Evolutionary conservation across 2,797 vertebrate genomes (phyloP), one percentile per base, ranked within the genome.

Genomic region (Cheirogaleus major): DNA sequence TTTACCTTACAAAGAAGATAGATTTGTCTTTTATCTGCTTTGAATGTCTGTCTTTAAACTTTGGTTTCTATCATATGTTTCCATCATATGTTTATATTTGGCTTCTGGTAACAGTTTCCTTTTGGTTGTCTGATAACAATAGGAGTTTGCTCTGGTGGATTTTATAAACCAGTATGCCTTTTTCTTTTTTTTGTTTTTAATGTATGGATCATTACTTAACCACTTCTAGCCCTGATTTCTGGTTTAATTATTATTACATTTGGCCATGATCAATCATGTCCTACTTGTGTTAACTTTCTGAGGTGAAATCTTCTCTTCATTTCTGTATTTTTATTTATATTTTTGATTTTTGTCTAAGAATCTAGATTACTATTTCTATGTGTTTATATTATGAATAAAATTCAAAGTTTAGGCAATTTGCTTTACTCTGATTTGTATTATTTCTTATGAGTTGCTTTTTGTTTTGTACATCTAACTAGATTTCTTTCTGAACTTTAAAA

Each of bases 1-100:
- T 52, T 73, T 90, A 43, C 50, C 30, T 48, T 86, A 92, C 45
- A 91, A 80, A 81, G 23, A 93, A 55, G 35, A 63, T 20, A 92
- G 27, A 55, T 89, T 73, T 70, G 50, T 67, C 50, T 65, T 86
- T 41, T n/a, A 65, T 91, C 25, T 95, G 38, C 52, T 76, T 90
- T 79, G 20, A 38, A 25, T 76, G 5, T 93, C 61, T 88, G 4
- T 93, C 61, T 88, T 84, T 67, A 91, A 76, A 41, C 38, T 79
- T 81, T 38, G 7, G 52, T 50, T 81, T 67, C 78, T 87, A 32
- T 38, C 38, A 38, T 38, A 38, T 61, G 32, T n/a, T 73, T 92
- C 41, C 32, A n/a, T 43, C 81, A 35, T 45, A 35, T 89, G 55
- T 95, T 84, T 91, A 18, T 83, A 59, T 92, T 79, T 95, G 48